These are phyloP conservation scores for Eulemur macaco DNA, from an alignment of 2,113 vertebrate species.

Conservation along the genomic window DNA sequence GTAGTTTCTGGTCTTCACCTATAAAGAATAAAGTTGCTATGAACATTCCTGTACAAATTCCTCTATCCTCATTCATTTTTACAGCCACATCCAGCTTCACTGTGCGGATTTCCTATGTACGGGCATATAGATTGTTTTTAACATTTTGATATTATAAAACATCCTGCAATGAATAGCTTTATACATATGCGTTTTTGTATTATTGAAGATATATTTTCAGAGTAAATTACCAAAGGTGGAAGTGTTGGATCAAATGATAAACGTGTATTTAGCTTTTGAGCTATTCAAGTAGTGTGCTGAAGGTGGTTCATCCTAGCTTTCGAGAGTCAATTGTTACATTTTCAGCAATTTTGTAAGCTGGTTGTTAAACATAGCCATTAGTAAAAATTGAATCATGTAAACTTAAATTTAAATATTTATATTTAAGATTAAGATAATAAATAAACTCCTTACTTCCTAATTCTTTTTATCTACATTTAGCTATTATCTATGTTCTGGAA, in stretches of 20 bases:
- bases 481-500: neutral
- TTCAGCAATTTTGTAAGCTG: neutral
- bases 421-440: neutral
- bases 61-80: neutral
- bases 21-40: neutral
- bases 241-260: neutral
- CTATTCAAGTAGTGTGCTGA: neutral
- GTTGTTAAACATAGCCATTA: neutral
- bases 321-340: neutral
- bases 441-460: neutral
- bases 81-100: neutral
- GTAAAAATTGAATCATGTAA: neutral
- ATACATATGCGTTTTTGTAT: neutral
- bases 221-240: neutral
- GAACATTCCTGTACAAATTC: neutral
- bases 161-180: neutral
- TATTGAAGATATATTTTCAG: neutral
- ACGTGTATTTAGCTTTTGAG: neutral
- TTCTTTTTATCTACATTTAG: neutral
- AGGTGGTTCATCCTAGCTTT: neutral
- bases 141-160: neutral
- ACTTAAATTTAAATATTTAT: neutral
- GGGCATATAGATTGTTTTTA: neutral
- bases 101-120: neutral
- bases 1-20: neutral